A percentile compares a stretch with the other conserved stretches of the same genome.
These are phyloP conservation scores for Pelobates fuscus DNA, from an alignment of 2,113 vertebrate genomes.

Conservation along the genomic window DNA sequence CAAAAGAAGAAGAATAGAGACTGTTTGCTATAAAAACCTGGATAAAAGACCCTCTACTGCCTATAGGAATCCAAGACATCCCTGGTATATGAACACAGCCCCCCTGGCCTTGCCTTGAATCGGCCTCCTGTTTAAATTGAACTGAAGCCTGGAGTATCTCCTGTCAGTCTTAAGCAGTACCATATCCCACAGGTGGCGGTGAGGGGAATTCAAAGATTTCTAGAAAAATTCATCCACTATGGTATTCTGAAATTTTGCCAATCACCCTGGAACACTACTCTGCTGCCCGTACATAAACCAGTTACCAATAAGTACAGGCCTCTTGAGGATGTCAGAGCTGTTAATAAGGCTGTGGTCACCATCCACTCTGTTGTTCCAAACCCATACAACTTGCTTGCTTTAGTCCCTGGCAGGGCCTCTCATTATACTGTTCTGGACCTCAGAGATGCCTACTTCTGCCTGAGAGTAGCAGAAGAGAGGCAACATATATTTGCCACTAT, in stretches of 20 bases:
- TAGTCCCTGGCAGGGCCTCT: neutral
- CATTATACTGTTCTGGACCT: neutral
- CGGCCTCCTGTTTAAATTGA: neutral
- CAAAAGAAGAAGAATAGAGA: neutral
- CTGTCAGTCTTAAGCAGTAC: neutral
- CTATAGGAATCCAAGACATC: neutral
- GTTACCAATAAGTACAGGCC: neutral
- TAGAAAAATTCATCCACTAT: neutral
- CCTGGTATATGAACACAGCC: neutral
- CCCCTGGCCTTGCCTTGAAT: neutral
- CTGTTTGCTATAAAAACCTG: neutral
- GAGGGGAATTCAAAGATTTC: neutral
- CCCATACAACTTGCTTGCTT: too few relatives aligned
- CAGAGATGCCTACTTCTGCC: neutral
- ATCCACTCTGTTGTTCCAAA: neutral
- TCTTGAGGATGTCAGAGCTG: neutral
- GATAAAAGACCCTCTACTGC: neutral
- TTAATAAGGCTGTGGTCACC: too few relatives aligned
- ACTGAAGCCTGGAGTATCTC: neutral
- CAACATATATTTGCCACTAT: neutral
- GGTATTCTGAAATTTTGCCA: too few relatives aligned
- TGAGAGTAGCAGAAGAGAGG: neutral
- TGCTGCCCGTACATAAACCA: too few relatives aligned
- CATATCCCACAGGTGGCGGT: neutral
- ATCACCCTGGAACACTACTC: too few relatives aligned